Evolutionary conservation across 1,140 invertebrate genomes (phyloP).

Genomic region (Drosophila teissieri): DNA sequence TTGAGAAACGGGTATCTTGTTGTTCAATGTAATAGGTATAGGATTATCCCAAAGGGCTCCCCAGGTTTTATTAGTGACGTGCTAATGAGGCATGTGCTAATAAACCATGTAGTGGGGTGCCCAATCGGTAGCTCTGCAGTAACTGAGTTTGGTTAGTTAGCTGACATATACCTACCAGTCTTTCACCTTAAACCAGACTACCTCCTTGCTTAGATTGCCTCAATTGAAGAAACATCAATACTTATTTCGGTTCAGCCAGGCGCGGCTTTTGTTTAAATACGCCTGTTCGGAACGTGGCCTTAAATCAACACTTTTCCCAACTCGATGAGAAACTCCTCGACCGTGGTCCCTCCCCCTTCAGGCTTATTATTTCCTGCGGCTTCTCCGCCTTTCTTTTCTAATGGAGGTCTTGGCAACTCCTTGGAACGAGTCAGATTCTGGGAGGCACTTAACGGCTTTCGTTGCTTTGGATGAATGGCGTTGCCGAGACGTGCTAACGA

Average conservation of each 20-base stretch:
- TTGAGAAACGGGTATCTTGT: no score
- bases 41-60: not conserved
- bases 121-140: not conserved
- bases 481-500: slow-evolving; percentile 30
- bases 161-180: not conserved
- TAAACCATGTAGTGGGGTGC: not conserved
- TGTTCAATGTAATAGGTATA: no score
- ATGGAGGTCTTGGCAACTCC: slow-evolving; percentile 16
- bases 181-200: no score
- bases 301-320: slow-evolving; percentile 53
- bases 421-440: slow-evolving; percentile 20
- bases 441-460: slow-evolving; percentile 66
- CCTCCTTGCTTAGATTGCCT: not conserved
- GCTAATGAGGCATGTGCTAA: not conserved
- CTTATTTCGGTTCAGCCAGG: slow-evolving; percentile 56
- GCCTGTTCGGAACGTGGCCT: slow-evolving; percentile 27
- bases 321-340: not conserved
- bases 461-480: slow-evolving; percentile 48
- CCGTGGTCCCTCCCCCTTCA: slow-evolving; percentile 1
- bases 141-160: slow-evolving; percentile 5
- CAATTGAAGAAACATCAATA: slow-evolving; percentile 63
- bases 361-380: slow-evolving; percentile 60
- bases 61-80: not conserved
- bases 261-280: slow-evolving; percentile 61
- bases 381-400: slow-evolving; percentile 44